Percentiles rank a stretch among this genome's conserved stretches.
Evolutionary conservation across 1,140 invertebrate species (phyloP).

Genomic region (Sitobion miscanthi): DNA sequence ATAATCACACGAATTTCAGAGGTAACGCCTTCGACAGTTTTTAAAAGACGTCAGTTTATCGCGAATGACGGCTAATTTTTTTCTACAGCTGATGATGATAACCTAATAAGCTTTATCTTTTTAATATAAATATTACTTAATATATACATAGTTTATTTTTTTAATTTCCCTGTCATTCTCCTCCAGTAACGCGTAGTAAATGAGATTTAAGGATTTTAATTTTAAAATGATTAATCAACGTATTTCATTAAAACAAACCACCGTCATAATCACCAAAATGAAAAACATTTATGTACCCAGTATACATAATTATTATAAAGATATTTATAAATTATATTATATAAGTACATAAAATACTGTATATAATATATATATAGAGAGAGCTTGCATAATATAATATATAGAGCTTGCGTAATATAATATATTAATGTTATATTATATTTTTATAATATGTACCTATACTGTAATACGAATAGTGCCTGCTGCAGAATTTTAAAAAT

Average conservation of each 20-base stretch:
- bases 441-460: too few species aligned
- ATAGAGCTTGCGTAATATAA: too few species aligned
- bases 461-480: too few species aligned
- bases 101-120: background rate
- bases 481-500: background rate
- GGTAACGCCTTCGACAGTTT: background rate
- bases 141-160: background rate
- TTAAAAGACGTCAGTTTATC: background rate
- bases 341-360: too few species aligned
- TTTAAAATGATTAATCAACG: slow-evolving; percentile 3
- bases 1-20: background rate
- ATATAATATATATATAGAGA: too few species aligned
- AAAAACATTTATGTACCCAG: background rate
- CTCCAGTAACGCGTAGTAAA: background rate
- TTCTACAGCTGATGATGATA: background rate
- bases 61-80: background rate
- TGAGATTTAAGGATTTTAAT: background rate
- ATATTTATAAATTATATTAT: too few species aligned
- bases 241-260: background rate
- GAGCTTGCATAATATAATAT: too few species aligned
- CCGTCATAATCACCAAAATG: background rate
- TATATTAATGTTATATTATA: too few species aligned
- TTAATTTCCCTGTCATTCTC: background rate
- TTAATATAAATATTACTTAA: too few species aligned
- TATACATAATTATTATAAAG: too few species aligned